phyloP scores from a whole-genome alignment of 1,140 invertebrate species.

The Alviniconcha marisindica region DNA sequence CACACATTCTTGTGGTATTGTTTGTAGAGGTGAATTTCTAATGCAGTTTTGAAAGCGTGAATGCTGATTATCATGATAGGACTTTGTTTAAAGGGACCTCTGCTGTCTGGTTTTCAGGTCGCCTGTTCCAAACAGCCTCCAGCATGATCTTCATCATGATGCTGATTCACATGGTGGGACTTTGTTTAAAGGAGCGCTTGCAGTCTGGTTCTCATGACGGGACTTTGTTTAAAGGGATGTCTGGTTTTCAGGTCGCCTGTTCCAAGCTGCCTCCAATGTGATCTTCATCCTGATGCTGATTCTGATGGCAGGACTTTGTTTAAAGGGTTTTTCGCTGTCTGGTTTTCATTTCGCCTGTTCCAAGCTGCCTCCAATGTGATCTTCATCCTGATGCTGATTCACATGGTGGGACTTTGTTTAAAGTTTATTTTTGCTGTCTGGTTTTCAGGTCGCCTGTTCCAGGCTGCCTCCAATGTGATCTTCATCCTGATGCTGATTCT shows the following conservation, averaged over 20 bases:
- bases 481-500: constrained; percentile 89
- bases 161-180: constrained; percentile 88
- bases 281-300: constrained; percentile 87
- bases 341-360: too few relatives aligned
- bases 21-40: too few relatives aligned
- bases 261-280: constrained; percentile 83
- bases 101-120: constrained; percentile 78
- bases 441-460: constrained; percentile 84
- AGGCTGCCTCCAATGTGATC: constrained; percentile 81
- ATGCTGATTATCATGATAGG: neutral
- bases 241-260: constrained; percentile 85
- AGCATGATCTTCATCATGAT: constrained; percentile 84
- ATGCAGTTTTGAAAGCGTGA: too few relatives aligned
- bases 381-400: constrained; percentile 88
- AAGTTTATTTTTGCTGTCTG: too few relatives aligned
- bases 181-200: too few relatives aligned
- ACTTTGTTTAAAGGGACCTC: neutral
- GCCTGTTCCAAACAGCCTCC: constrained; percentile 83
- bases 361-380: constrained; percentile 82
- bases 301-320: too few relatives aligned
- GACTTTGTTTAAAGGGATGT: too few relatives aligned
- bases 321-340: too few relatives aligned
- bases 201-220: too few relatives aligned
- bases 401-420: too few relatives aligned
- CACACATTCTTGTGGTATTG: too few relatives aligned